These are phyloP conservation scores for Drosophila athabasca DNA, from an alignment of 1,140 invertebrate genomes.

Conservation along the genomic window DNA sequence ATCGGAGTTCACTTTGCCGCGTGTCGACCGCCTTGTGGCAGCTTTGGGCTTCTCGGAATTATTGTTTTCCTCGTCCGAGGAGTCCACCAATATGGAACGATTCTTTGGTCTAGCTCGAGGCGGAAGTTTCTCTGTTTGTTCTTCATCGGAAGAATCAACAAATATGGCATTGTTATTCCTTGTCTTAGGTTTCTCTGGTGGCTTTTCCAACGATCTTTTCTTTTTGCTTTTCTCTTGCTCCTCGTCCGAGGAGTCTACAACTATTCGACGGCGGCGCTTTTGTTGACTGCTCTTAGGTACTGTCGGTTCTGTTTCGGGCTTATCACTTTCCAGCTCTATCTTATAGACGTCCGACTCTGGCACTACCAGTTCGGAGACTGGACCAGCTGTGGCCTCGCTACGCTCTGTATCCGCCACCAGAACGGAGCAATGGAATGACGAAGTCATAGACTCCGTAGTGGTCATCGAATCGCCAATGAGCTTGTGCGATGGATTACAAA, in stretches of 20 bases:
- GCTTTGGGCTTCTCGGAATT: slow-evolving; percentile 1
- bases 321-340: background rate
- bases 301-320: background rate
- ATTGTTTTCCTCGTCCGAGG: slow-evolving; percentile 15
- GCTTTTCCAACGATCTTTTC: slow-evolving; percentile 10
- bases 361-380: slow-evolving; percentile 34
- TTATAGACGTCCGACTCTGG: slow-evolving; percentile 36
- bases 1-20: slow-evolving; percentile 5
- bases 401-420: slow-evolving; percentile 55
- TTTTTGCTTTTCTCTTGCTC: slow-evolving; percentile 9
- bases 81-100: slow-evolving; percentile 2
- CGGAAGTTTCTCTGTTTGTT: background rate
- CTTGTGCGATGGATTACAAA: slow-evolving; percentile 87
- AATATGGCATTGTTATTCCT: slow-evolving; percentile 6
- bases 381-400: slow-evolving; percentile 4
- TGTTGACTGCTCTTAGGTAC: background rate
- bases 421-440: slow-evolving; percentile 54
- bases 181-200: background rate
- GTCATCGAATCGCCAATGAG: slow-evolving; percentile 71
- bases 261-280: slow-evolving; percentile 25
- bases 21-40: slow-evolving; percentile 16
- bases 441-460: slow-evolving; percentile 53
- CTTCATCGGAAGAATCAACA: slow-evolving; percentile 41
- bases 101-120: background rate
- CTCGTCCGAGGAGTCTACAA: slow-evolving; percentile 54